Evolutionary conservation across 53 echinoderm and acorn worm genomes (phyloP), one percentile per base, ranked within the genome.

Genomic region (Arbacia lixula): DNA sequence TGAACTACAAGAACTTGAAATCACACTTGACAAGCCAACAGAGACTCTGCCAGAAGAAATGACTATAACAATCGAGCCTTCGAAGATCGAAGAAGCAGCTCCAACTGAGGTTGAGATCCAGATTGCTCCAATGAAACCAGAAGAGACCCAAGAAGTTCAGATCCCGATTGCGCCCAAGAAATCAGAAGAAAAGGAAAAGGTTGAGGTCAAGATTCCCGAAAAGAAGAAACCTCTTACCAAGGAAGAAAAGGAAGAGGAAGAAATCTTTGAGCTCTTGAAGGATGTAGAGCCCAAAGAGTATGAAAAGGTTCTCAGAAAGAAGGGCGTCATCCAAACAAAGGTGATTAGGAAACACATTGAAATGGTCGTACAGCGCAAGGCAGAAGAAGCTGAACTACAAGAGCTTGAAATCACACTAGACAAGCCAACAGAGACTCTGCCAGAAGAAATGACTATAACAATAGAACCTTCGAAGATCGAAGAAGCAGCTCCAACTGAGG

Each of bases 101-200:
- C 58, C 58, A 12, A 46, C 33, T 54, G 36, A 29, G 21, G 77
- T 77, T 36, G 77, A 55, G 6, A 32, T 77, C 17, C 41, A 77
- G 35, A 35, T 77, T 12, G 58, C 57, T 10, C 46, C 46, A 10
- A 46, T 10, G 14, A 46, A 46, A 14, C 46, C 46, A 46, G 46
- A 46, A 14, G n/a, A n/a, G n/a, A n/a, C n/a, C n/a, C n/a, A n/a
- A n/a, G 46, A 46, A 46, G 46, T 46, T 46, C 8, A 46, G 14
- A 14, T 46, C 14, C 8, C 8, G 46, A 46, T 46, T 14, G 14
- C 46, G 14, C 46, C 46, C 46, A 46, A 8, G 46, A 46, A 46
- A 46, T 14, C 46, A 46, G 46, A 46, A 14, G 46, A 46, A 14
- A 46, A 46, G 14, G 46, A 46, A 46, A 14, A 10, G 8, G 46